Percentiles rank a stretch among this genome's conserved stretches.
Conservation (phyloP, 2,113 vertebrate species). For the Thunnus maccoyii region DNA sequence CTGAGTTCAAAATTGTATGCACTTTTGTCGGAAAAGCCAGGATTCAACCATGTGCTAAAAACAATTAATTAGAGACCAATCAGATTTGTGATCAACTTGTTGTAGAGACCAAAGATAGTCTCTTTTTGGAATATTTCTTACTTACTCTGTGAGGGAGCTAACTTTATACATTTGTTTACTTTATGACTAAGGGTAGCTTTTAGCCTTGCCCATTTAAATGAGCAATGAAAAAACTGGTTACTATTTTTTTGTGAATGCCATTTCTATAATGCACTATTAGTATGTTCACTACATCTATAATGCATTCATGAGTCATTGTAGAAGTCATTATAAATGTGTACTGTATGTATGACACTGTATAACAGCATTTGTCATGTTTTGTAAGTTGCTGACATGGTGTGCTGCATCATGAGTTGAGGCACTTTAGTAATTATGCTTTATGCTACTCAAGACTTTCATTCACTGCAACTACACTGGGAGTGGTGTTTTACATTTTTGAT, state of each 20-base stretch:
- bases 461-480: conserved; percentile 3
- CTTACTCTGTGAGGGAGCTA: background rate
- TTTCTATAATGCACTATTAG: conserved; percentile 8
- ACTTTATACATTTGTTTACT: conserved; percentile 14
- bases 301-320: background rate
- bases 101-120: conserved; percentile 3
- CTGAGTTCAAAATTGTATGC: background rate
- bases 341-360: background rate
- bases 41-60: background rate
- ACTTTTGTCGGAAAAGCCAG: background rate
- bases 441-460: background rate
- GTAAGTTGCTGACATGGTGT: background rate
- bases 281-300: background rate
- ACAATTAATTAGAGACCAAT: background rate
- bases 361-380: background rate
- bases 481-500: background rate
- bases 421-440: conserved; percentile 2
- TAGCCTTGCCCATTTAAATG: background rate
- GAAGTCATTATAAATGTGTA: background rate
- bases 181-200: conserved; percentile 9
- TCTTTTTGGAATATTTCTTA: background rate
- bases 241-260: conserved; percentile 10
- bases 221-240: conserved; percentile 10
- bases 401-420: background rate
- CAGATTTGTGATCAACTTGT: background rate